Conservation (phyloP, 2,113 vertebrate genomes). For the Dipodomys merriami region DNA sequence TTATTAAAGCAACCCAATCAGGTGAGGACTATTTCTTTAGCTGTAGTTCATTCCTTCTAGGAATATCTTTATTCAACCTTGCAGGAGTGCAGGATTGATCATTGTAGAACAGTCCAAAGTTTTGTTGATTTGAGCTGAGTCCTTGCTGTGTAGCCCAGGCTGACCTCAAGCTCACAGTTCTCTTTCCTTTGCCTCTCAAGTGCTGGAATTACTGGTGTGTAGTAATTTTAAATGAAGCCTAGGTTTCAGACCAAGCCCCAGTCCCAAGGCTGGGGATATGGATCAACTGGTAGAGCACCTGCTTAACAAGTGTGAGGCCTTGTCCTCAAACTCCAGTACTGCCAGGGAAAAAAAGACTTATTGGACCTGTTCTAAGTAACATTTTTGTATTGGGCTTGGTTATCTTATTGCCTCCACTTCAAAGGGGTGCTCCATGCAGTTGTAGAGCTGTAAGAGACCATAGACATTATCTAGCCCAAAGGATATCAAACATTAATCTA, state of each 20-base stretch:
- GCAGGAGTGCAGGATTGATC: neutral
- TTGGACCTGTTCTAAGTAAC: conserved; percentile 21
- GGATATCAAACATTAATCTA: conserved; percentile 29
- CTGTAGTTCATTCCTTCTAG: conserved; percentile 24
- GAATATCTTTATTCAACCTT: conserved; percentile 42
- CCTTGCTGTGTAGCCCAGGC: no score
- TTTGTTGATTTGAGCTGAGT: neutral
- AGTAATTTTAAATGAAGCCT: neutral
- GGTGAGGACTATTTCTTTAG: neutral
- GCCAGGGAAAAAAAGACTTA: neutral
- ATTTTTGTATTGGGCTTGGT: neutral
- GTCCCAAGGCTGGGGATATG: no score
- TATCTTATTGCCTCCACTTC: conserved; percentile 28
- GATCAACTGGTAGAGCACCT: no score
- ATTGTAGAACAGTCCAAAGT: neutral
- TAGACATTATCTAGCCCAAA: conserved; percentile 35
- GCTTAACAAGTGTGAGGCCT: no score
- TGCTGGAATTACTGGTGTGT: no score
- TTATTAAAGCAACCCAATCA: conserved; percentile 52
- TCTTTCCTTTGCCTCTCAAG: no score
- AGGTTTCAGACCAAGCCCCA: neutral
- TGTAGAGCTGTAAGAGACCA: neutral
- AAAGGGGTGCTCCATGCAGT: conserved; percentile 1
- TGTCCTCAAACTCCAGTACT: no score
- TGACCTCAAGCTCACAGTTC: no score